These are phyloP conservation scores for Sicus ferrugineus DNA, from an alignment of 2,888 invertebrate genomes.

Conservation along the genomic window DNA sequence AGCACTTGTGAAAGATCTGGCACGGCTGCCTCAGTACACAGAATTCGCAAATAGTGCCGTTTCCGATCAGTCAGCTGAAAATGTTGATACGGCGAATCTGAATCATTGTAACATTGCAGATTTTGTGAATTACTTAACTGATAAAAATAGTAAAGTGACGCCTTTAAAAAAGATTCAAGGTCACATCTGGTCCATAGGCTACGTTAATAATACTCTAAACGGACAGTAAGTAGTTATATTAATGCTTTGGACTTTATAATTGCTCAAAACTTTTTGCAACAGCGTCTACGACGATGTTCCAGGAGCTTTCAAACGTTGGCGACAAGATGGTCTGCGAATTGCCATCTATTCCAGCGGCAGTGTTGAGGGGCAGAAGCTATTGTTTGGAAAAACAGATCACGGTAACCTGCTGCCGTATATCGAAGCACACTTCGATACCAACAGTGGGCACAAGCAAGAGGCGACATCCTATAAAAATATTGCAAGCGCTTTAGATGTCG, in stretches of 20 bases:
- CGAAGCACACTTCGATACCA: constrained; percentile 86
- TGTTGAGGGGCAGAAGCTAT: constrained; percentile 85
- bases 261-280: constrained; percentile 55
- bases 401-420: constrained; percentile 81
- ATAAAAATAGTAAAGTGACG: constrained; percentile 78
- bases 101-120: constrained; percentile 71
- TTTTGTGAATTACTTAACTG: constrained; percentile 84
- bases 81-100: no score
- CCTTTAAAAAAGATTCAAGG: constrained; percentile 91
- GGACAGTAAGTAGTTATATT: constrained; percentile 80
- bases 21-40: constrained; percentile 63
- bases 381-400: constrained; percentile 78
- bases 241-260: background rate
- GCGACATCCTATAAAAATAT: constrained; percentile 81
- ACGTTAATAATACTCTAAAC: constrained; percentile 77
- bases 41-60: constrained; percentile 38
- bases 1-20: constrained; percentile 72
- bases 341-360: constrained; percentile 94
- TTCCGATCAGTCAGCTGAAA: constrained; percentile 49
- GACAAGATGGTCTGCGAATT: constrained; percentile 72
- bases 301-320: constrained; percentile 77
- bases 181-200: constrained; percentile 87
- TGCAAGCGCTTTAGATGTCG: constrained; percentile 69
- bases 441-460: constrained; percentile 82
- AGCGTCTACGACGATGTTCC: constrained; percentile 90